Evolutionary conservation across 2,888 invertebrate species (phyloP).

Genomic region (Alloscopus bannaensis): DNA sequence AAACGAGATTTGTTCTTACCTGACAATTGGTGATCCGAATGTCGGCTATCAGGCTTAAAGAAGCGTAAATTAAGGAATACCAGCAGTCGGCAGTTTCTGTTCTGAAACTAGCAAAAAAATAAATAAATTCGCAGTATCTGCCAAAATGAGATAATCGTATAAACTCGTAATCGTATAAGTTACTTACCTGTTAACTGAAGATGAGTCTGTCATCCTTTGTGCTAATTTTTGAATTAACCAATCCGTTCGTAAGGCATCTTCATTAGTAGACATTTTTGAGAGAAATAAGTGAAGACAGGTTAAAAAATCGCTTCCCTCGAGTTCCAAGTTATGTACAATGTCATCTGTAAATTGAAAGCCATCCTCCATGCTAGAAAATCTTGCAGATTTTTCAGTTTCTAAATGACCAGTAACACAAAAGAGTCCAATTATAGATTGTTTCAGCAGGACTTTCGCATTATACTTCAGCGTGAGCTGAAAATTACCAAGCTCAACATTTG

Average conservation of each 20-base stretch:
- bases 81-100: conserved; percentile 63
- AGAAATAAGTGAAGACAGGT: conserved; percentile 94
- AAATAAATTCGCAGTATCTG: conserved; percentile 1
- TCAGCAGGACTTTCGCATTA: too few species aligned
- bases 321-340: conserved; percentile 95
- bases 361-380: conserved; percentile 76
- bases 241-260: conserved; percentile 99
- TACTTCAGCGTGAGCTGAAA: too few species aligned
- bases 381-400: background rate
- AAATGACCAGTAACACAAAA: too few species aligned
- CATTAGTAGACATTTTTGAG: conserved; percentile 97
- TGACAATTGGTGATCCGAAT: conserved; percentile 54
- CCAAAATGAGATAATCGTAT: background rate
- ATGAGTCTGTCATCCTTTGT: conserved; percentile 53
- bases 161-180: background rate
- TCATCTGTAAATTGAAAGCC: conserved; percentile 95
- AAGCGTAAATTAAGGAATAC: conserved; percentile 59
- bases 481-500: too few species aligned
- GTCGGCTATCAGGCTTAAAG: conserved; percentile 57
- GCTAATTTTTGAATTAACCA: conserved; percentile 99
- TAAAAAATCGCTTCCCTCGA: conserved; percentile 92
- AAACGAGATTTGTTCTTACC: conserved; percentile 30
- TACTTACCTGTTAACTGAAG: conserved; percentile 48
- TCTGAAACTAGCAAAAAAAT: conserved; percentile 37
- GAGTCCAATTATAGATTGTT: too few species aligned